These are phyloP conservation scores for Cinara cedri DNA, from an alignment of 2,888 invertebrate species.

Conservation along the genomic window DNA sequence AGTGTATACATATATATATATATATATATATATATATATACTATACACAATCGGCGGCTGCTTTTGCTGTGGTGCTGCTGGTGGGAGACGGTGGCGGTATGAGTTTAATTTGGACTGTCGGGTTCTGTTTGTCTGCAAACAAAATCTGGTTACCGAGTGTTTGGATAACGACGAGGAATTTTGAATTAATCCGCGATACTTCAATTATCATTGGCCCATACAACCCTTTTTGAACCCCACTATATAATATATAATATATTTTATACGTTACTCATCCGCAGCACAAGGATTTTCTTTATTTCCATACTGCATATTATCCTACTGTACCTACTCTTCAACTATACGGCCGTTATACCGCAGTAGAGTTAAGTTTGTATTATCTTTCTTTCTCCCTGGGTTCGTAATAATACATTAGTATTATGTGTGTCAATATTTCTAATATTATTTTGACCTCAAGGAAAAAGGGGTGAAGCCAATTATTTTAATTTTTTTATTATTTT, in stretches of 20 bases:
- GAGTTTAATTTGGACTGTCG: conserved; percentile 55
- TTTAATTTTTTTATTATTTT: too few relatives aligned
- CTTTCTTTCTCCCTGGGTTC: too few relatives aligned
- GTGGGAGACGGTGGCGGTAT: background rate
- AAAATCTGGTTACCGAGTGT: conserved; percentile 57
- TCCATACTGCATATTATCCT: background rate
- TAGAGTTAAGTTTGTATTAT: too few relatives aligned
- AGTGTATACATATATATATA: background rate
- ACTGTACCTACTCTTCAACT: conserved; percentile 2
- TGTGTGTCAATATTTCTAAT: too few relatives aligned
- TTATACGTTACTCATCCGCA: conserved; percentile 15
- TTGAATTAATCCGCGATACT: conserved; percentile 54
- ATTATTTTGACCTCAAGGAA: too few relatives aligned
- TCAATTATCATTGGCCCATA: conserved; percentile 57
- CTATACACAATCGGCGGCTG: background rate
- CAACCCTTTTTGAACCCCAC: conserved; percentile 53
- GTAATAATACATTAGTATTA: too few relatives aligned
- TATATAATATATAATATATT: conserved; percentile 2
- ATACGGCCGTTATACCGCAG: too few relatives aligned
- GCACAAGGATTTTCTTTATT: conserved; percentile 12
- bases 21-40: background rate
- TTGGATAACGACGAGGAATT: conserved; percentile 56
- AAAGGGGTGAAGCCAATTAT: too few relatives aligned
- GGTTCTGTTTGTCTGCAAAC: conserved; percentile 55
- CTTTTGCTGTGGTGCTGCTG: background rate